Base-by-base conservation (phyloP, 2,888 invertebrate genomes). In the Norana najaformis region DNA sequence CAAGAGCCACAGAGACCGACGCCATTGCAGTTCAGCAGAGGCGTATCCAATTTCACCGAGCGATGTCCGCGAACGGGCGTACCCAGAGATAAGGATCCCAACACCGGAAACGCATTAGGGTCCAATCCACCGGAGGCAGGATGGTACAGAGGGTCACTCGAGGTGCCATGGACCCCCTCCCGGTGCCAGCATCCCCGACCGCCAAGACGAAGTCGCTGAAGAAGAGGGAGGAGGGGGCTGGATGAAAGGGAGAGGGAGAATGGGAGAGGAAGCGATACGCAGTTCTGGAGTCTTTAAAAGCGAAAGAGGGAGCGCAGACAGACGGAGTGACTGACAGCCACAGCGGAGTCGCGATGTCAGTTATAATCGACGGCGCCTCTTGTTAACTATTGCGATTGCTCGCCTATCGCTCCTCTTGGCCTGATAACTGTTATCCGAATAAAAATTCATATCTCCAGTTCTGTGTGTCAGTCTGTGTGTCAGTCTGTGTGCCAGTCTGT, bases 21-120 rank as follows among this genome's bases (percentile, higher is more conserved):
- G 69, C 30, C 23, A 30, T 30, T 30, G 30, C n/a, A 69, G 69
- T 69, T 69, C 69, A 69, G n/a, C 69, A 69, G 69, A 69, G n/a
- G 69, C 30, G 69, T 30, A 69, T 69, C 69, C 69, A n/a, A n/a
- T 69, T 69, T n/a, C 69, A 30, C 2, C 69, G 69, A n/a, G 69
- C 69, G 69, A 69, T 30, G 69, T 69, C 69, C 69, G n/a, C n/a
- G 69, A 69, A n/a, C 11, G 36, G 53, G 83, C 85, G 35, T 85
- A 85, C 35, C 85, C 37, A 85, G 36, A 85, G 85, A 85, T 85
- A 85, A 85, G 85, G 85, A 35, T 35, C 85, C 20, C 37, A 35
- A 36, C 37, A 85, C 35, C 85, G 85, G 37, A 85, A 85, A 85
- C 85, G 85, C 85, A 85, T 85, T 85, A 85, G 69, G 69, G 69